Base-by-base conservation (phyloP, 1,140 invertebrate genomes). In the Liolophura sinensis region DNA sequence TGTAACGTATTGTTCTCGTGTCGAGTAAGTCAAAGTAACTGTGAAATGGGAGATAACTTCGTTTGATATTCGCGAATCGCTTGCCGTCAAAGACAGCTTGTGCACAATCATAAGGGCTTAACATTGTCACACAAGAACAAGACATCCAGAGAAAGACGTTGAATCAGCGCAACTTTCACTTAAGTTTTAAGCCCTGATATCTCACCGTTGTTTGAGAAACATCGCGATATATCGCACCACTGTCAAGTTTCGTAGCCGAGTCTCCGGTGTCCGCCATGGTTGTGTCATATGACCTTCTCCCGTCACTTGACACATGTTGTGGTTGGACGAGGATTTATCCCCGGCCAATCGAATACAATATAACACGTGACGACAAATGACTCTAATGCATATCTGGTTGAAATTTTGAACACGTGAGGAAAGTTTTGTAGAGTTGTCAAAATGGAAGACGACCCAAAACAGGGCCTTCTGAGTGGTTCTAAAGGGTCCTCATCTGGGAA, bases 221-320 rank as follows among this genome's bases (percentile, higher is more conserved):
- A 20, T 62, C 61, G 48, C 51, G 61, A 51, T 62, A 62, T 51
- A 62, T 62, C 14, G 61, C 61, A 62, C 51, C 51, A 51, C 5
- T 40, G 40, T 62, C 49, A 15, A 50, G 25, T 24, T 47, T 50
- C 18, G 61, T 62, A 22, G 50, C 47, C 9, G n/a, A 11, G 22
- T 20, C n/a, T 22, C 5, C 7, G 18, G 27, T 18, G 18, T 20
- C 18, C 1, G 56, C n/a, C n/a, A 58, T 27, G 25, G n/a, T 31
- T 20, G 51, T 54, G 18, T 54, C 51, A 54, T 54, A n/a, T 24
- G 24, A 20, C 31, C 31, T 40, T 9, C 3, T 40, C 31, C 31
- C n/a, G n/a, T 40, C 31, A 5, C 31, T 40, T 40, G 3, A 40
- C 9, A 3, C 3, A 5, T 9, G 3, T 40, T 9, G 31, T 40